Conservation (phyloP, 2,888 invertebrate genomes). For the Stegana nigrithorax region DNA sequence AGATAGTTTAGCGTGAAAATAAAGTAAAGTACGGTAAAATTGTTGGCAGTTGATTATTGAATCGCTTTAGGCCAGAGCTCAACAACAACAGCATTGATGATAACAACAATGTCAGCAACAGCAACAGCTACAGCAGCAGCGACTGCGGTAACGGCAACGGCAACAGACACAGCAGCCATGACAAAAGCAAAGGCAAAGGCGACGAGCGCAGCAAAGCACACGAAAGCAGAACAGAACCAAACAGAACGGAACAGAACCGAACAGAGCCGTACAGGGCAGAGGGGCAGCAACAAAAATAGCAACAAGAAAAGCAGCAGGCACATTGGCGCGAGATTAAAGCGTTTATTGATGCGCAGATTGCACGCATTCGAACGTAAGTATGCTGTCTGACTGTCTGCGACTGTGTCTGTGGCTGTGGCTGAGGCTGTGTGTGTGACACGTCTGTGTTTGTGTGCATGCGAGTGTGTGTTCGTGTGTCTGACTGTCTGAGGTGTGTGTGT, state of each 20-base stretch:
- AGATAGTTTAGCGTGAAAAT: conserved; percentile 60
- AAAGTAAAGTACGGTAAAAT: conserved; percentile 61
- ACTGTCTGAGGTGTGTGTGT: conserved; percentile 14
- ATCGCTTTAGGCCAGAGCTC: conserved; percentile 62
- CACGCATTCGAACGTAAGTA: conserved; percentile 48
- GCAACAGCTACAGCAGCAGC: not conserved
- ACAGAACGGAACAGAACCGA: too few species aligned
- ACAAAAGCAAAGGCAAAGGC: too few species aligned
- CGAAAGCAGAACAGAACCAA: conserved; percentile 37
- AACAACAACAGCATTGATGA: conserved; percentile 37
- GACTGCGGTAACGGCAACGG: conserved; percentile 18
- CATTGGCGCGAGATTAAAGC: conserved; percentile 48
- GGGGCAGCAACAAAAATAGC: conserved; percentile 47
- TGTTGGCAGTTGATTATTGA: conserved; percentile 61
- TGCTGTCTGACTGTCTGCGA: not conserved
- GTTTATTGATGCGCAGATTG: conserved; percentile 60
- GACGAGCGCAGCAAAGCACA: too few species aligned
- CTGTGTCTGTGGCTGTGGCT: conserved; percentile 1
- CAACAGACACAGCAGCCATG: conserved; percentile 41
- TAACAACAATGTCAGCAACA: conserved; percentile 12
- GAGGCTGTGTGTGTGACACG: not conserved
- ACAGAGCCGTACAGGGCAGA: conserved; percentile 21
- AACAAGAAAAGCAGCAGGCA: conserved; percentile 39
- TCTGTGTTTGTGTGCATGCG: not conserved
- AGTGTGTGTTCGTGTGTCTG: not conserved